These are phyloP conservation scores for Eupsilia transversa DNA, from an alignment of 2,888 invertebrate species.

Conservation along the genomic window DNA sequence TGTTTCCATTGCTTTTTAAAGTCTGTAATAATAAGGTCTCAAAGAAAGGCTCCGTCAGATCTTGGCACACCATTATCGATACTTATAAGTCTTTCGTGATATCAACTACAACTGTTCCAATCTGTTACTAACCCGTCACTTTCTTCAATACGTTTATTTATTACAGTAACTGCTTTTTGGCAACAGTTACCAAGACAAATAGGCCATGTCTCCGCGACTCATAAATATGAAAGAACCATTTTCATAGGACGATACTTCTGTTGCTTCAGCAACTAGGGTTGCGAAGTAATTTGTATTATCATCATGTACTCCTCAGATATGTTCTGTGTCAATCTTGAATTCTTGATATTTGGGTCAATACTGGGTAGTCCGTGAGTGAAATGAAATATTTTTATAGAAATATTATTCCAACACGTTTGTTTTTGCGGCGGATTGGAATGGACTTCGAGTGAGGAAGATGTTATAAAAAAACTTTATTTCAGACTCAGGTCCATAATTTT, in stretches of 20 bases:
- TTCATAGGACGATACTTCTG: constrained; percentile 49
- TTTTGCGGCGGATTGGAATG: constrained; percentile 33
- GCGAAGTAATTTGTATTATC: constrained; percentile 63
- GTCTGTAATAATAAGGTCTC: neutral
- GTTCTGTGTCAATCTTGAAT: constrained; percentile 60
- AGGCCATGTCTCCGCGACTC: constrained; percentile 48
- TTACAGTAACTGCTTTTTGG: constrained; percentile 48
- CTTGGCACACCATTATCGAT: neutral
- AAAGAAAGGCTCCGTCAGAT: neutral
- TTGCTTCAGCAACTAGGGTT: constrained; percentile 38
- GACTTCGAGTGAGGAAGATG: neutral
- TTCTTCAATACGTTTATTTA: constrained; percentile 19
- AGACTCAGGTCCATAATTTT: too few relatives aligned
- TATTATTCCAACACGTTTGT: constrained; percentile 28
- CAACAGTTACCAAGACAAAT: constrained; percentile 60
- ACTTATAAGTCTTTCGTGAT: neutral
- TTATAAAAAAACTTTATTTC: too few relatives aligned
- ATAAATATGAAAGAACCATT: constrained; percentile 66
- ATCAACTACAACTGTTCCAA: neutral
- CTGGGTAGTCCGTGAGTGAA: constrained; percentile 45
- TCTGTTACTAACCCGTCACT: neutral
- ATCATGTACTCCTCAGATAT: constrained; percentile 50
- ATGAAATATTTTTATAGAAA: constrained; percentile 50
- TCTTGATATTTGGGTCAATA: constrained; percentile 60
- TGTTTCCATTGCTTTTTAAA: neutral